Conservation (phyloP, 2,797 vertebrate genomes). For the Diceros bicornis region DNA sequence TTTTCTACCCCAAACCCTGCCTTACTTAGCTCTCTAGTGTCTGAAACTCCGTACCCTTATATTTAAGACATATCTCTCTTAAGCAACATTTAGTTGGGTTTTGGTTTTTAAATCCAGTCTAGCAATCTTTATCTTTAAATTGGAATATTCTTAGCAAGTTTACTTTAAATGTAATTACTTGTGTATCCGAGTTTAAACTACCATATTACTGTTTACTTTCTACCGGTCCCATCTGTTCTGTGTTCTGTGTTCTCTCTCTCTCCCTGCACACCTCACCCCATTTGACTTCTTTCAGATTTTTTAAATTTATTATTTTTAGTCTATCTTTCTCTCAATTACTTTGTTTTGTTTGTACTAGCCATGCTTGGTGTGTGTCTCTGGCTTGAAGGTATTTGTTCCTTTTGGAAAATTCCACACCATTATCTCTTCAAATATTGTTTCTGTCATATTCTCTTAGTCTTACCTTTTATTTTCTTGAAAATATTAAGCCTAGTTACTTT, state of each 20-base stretch:
- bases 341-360: not conserved
- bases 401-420: not conserved
- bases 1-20: not conserved
- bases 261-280: not conserved
- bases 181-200: conserved; percentile 46
- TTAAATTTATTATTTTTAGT: not conserved
- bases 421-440: not conserved
- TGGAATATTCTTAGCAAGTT: conserved; percentile 56
- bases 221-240: not conserved
- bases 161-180: conserved; percentile 34
- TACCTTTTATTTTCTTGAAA: not conserved
- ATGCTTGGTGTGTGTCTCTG: not conserved
- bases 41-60: not conserved
- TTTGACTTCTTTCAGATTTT: not conserved
- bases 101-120: not conserved
- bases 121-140: conserved; percentile 34
- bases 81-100: not conserved
- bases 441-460: not conserved
- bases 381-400: conserved; percentile 16
- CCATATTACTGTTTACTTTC: conserved; percentile 2
- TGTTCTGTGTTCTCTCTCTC: not conserved
- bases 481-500: conserved; percentile 18
- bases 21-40: not conserved
- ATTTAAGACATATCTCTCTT: not conserved
- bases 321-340: not conserved